These are phyloP conservation scores for Dryobates pubescens DNA, from an alignment of 2,797 vertebrate species.

Conservation along the genomic window DNA sequence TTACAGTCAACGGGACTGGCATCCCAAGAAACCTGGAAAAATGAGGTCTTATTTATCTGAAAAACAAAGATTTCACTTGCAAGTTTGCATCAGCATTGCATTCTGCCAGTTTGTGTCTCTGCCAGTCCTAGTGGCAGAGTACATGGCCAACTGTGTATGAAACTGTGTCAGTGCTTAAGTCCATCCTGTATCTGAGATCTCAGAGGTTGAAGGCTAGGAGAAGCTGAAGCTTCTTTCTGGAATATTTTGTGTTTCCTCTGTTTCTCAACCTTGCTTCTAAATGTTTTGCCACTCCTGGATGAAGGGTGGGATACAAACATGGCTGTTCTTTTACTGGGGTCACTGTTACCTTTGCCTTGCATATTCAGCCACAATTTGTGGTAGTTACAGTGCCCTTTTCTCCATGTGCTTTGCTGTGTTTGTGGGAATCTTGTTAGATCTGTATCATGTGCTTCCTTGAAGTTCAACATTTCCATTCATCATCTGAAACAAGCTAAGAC, in stretches of 20 bases:
- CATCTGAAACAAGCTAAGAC: slow-evolving; percentile 23
- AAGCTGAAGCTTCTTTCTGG: neutral
- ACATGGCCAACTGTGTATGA: neutral
- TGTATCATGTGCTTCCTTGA: slow-evolving; percentile 3
- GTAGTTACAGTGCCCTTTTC: neutral
- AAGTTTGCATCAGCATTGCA: neutral
- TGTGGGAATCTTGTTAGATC: neutral
- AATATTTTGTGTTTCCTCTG: neutral
- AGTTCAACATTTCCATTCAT: slow-evolving; percentile 22
- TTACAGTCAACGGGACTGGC: neutral
- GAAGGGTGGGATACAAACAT: neutral
- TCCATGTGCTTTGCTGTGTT: neutral
- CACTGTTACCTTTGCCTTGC: neutral
- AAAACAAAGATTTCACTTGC: neutral
- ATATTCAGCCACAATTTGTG: neutral
- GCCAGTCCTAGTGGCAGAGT: neutral
- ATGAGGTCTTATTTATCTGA: neutral
- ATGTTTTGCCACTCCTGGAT: neutral
- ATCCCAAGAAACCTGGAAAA: neutral
- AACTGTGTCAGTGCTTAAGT: neutral
- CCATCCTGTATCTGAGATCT: neutral
- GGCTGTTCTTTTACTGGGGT: rapidly evolving
- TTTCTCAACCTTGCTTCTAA: neutral
- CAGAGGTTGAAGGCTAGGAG: neutral
- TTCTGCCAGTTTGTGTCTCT: neutral